Conservation (phyloP, 2,113 vertebrate species). For the Acrocephalus kingi region DNA sequence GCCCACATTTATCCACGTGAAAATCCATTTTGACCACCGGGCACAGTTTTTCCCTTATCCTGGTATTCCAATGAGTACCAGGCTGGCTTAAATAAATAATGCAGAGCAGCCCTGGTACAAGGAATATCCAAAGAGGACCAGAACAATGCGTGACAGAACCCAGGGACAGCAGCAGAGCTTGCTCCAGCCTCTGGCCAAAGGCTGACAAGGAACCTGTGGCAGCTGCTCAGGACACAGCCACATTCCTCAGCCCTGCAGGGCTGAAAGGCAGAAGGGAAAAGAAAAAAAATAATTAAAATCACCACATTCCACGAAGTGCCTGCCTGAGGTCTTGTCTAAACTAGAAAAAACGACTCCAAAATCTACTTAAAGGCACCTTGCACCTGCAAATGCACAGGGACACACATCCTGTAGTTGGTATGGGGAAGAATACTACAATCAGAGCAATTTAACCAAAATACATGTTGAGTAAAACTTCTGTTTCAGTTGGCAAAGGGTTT, state of each 20-base stretch:
- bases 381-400: not conserved
- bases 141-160: not conserved
- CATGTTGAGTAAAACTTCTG: fast-evolving
- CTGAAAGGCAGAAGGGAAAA: not conserved
- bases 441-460: not conserved
- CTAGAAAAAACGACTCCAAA: not conserved
- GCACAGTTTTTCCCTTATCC: not conserved
- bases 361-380: not conserved
- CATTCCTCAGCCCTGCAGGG: not conserved
- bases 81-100: not conserved
- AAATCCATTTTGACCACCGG: not conserved
- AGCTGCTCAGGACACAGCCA: not conserved
- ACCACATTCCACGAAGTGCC: not conserved
- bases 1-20: not conserved
- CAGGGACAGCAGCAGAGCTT: not conserved
- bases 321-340: not conserved
- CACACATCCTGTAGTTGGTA: too few relatives aligned
- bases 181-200: not conserved
- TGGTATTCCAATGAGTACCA: not conserved
- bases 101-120: not conserved
- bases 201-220: fast-evolving
- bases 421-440: not conserved
- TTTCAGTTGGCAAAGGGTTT: not conserved
- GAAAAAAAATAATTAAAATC: not conserved
- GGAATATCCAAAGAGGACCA: not conserved